These are phyloP conservation scores for Scarus forsteni DNA, from an alignment of 2,797 vertebrate species.

Conservation along the genomic window DNA sequence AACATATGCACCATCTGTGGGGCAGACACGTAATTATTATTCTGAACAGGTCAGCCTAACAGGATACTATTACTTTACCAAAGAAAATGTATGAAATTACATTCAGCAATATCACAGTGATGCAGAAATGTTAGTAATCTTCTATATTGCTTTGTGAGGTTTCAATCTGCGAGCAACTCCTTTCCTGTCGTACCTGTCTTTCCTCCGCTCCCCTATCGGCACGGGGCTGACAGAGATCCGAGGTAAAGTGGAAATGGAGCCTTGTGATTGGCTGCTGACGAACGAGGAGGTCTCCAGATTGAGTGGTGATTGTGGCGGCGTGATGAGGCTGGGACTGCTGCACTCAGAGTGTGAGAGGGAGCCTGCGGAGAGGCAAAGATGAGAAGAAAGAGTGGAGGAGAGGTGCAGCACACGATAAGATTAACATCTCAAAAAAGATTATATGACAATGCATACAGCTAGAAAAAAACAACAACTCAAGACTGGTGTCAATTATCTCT, in stretches of 20 bases:
- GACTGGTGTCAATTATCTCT: no score
- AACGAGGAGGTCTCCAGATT: conserved; percentile 94
- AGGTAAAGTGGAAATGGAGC: conserved; percentile 92
- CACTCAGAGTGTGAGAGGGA: conserved; percentile 95
- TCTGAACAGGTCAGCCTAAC: not conserved
- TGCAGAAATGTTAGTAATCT: not conserved
- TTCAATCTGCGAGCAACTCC: not conserved
- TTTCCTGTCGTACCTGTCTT: conserved; percentile 89
- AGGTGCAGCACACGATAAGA: not conserved
- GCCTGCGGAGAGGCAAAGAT: conserved; percentile 76
- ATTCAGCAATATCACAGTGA: not conserved
- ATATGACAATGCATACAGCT: not conserved
- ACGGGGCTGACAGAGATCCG: conserved; percentile 93
- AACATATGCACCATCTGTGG: conserved; percentile 6
- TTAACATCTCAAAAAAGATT: not conserved
- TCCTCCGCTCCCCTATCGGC: conserved; percentile 90
- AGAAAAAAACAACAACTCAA: no score
- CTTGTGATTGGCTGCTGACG: conserved; percentile 93
- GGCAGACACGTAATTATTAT: conserved; percentile 1
- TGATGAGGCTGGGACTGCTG: conserved; percentile 94
- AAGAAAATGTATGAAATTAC: not conserved
- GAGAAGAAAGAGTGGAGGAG: conserved; percentile 14
- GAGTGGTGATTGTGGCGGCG: conserved; percentile 94
- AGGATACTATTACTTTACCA: not conserved
- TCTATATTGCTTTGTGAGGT: not conserved